Percentiles rank a stretch among this genome's conserved stretches.
phyloP scores from a whole-genome alignment of 2,113 vertebrate species.

The Pituophis catenifer region DNA sequence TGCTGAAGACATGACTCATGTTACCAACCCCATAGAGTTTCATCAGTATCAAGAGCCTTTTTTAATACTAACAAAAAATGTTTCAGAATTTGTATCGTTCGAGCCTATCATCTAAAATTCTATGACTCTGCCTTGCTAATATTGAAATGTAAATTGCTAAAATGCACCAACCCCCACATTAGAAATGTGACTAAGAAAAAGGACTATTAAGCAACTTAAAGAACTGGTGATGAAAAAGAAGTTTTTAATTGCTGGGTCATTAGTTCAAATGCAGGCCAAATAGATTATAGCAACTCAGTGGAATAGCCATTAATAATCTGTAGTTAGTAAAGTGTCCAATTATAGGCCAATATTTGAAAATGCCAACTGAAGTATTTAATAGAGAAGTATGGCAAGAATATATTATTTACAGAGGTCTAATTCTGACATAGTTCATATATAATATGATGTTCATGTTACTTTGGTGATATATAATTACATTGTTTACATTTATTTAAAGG shows the following conservation, averaged over 20 bases:
- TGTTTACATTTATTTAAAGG: slow-evolving; percentile 14
- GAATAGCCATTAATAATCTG: slow-evolving; percentile 21
- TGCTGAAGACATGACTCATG: neutral
- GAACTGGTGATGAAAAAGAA: slow-evolving; percentile 10
- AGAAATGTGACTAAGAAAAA: slow-evolving; percentile 14
- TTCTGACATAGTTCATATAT: slow-evolving; percentile 8
- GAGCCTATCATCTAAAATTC: neutral
- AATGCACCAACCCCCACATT: neutral
- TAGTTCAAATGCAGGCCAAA: slow-evolving; percentile 23
- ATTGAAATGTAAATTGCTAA: slow-evolving; percentile 6
- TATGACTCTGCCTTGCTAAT: neutral
- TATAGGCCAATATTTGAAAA: slow-evolving; percentile 20
- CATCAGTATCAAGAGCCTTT: neutral
- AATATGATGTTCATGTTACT: neutral
- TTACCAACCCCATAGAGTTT: neutral
- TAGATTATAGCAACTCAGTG: slow-evolving; percentile 12
- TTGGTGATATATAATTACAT: slow-evolving; percentile 22
- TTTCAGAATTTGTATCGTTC: neutral
- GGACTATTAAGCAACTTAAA: neutral
- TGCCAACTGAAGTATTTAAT: slow-evolving; percentile 19
- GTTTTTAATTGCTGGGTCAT: slow-evolving; percentile 18
- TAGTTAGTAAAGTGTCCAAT: slow-evolving; percentile 17
- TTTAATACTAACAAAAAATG: neutral
- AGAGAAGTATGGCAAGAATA: slow-evolving; percentile 4
- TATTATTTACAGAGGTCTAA: slow-evolving; percentile 13